Evolutionary conservation across 1,140 invertebrate species (phyloP).

Genomic region (Nephotettix cincticeps): DNA sequence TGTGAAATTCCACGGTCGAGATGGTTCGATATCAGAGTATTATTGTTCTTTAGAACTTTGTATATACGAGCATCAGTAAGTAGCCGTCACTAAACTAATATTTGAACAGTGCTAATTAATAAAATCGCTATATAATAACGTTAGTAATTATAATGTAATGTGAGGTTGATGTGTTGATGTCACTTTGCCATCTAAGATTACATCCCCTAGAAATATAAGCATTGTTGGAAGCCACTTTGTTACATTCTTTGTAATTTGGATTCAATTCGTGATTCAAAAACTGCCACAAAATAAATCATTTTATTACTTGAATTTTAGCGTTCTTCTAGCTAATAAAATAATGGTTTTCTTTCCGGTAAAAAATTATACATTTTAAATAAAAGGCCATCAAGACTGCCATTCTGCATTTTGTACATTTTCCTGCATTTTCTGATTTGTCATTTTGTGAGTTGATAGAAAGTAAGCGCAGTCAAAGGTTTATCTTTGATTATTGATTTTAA

Average conservation of each 20-base stretch:
- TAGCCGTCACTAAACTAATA: constrained; percentile 8
- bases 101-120: constrained; percentile 22
- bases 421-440: not conserved
- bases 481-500: not conserved
- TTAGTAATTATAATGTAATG: constrained; percentile 26
- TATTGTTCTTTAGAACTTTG: not conserved
- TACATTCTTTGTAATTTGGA: not conserved
- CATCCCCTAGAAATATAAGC: not conserved
- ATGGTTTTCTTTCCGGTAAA: not conserved
- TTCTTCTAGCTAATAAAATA: no score
- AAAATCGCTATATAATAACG: constrained; percentile 17
- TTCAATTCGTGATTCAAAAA: not conserved
- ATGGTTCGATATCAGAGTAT: not conserved
- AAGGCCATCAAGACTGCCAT: constrained; percentile 14
- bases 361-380: not conserved
- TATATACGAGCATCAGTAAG: constrained; percentile 9
- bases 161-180: constrained; percentile 25
- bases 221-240: not conserved
- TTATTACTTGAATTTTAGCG: no score
- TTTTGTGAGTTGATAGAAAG: not conserved
- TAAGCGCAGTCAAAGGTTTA: not conserved
- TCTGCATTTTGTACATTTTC: constrained; percentile 9
- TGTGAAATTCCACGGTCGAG: not conserved
- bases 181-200: constrained; percentile 17
- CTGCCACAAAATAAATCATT: constrained; percentile 16